Base-by-base conservation (phyloP, 1,140 invertebrate genomes). In the Drepana arcuata region DNA sequence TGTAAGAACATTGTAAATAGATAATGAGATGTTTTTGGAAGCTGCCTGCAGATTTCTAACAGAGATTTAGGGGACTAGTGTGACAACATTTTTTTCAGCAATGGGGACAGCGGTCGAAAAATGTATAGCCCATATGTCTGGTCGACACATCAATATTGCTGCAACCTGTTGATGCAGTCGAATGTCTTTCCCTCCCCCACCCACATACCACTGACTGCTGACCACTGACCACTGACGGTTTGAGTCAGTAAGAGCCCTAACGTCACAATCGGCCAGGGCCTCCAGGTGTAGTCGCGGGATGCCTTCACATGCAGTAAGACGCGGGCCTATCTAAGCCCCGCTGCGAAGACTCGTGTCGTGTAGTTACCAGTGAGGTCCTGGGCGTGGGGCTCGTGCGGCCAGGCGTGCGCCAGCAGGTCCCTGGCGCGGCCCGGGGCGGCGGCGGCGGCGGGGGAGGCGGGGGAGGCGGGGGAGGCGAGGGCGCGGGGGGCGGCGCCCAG, bases 351-450 rank as follows among this genome's bases (percentile, higher is more conserved):
- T n/a, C 10, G 24, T n/a, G 10, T 26, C 4, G 4, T 21, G 4
- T 18, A 30, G 44, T 36, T 7, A 71, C 67, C 63, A 5, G 56
- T 58, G 0, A 67, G 34, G 7, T 43, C 24, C 9, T 49, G 33
- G 2, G 48, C 49, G 13, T 47, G 53, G 0, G 53, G 42, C 1
- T 21, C 11, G 5, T 57, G 48, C 0, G 58, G 41, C 58, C 62
- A 73, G 41, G 69, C 62, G 2, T 42, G 48, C 2, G 39, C 38
- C 11, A 75, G 39, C 34, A 77, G 34, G 7, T 65, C 55, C 1
- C 46, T 32, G 1, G 59, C 61, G 16, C 41, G 46, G 12, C 61
- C 62, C 0, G 64, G 34, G 7, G 60, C 45, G 3, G 30, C 15
- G 40, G 58, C 11, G 13, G 62, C 63, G 21, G 29, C 45, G n/a